phyloP scores from a whole-genome alignment of 2,113 vertebrate species.

The Albula glossodonta region DNA sequence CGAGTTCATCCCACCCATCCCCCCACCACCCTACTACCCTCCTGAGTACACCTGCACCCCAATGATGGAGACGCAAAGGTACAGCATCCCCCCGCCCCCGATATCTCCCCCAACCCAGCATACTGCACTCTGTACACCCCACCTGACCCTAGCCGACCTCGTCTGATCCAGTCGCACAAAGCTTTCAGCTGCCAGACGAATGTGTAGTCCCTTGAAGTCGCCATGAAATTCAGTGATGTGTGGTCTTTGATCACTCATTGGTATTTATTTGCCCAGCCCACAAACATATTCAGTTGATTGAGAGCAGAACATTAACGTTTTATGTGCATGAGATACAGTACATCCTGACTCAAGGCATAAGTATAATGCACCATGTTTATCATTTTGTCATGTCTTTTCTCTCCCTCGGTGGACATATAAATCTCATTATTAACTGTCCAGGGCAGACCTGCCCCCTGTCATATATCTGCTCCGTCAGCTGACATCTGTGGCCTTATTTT shows the following conservation, averaged over 20 bases:
- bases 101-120: slow-evolving; percentile 4
- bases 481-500: background rate
- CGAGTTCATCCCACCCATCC: slow-evolving; percentile 93
- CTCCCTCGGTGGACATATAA: background rate
- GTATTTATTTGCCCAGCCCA: slow-evolving; percentile 3
- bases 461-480: background rate
- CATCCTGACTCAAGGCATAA: background rate
- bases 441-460: background rate
- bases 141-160: background rate
- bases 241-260: background rate
- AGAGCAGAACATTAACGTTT: background rate
- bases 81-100: slow-evolving; percentile 20
- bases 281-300: background rate
- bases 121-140: background rate
- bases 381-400: background rate
- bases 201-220: background rate
- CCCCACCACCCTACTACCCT: slow-evolving; percentile 95
- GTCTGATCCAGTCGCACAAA: background rate
- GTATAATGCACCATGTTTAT: background rate
- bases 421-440: background rate
- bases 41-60: slow-evolving; percentile 94
- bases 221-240: background rate
- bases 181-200: background rate
- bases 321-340: background rate
- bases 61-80: slow-evolving; percentile 84